phyloP scores from a whole-genome alignment of 2,113 vertebrate genomes.

The Eulemur macaco region DNA sequence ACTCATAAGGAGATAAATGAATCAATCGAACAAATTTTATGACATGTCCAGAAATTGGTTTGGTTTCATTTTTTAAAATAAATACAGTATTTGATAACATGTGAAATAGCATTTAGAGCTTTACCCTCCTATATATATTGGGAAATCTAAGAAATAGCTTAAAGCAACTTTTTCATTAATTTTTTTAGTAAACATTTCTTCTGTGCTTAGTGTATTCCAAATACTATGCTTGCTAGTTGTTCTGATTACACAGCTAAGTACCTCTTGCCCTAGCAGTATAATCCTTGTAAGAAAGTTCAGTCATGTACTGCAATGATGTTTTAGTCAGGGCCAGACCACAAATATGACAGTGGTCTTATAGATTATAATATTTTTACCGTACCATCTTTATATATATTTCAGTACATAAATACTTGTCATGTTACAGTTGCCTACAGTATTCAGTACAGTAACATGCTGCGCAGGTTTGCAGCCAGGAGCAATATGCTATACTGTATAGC shows the following conservation, averaged over 20 bases:
- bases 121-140: background rate
- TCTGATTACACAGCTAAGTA: background rate
- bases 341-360: background rate
- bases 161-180: background rate
- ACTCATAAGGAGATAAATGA: slow-evolving; percentile 17
- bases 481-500: background rate
- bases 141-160: slow-evolving; percentile 37
- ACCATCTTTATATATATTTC: background rate
- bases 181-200: slow-evolving; percentile 24
- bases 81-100: background rate
- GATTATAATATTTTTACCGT: background rate
- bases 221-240: background rate
- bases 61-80: slow-evolving; percentile 14
- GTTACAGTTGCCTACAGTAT: background rate
- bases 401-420: background rate
- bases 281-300: background rate
- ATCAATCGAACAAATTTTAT: slow-evolving; percentile 14
- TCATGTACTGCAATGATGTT: background rate
- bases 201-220: background rate
- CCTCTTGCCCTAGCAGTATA: background rate
- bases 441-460: background rate
- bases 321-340: background rate
- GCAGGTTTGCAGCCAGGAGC: background rate
- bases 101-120: background rate
- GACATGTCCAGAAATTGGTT: background rate